These are phyloP conservation scores for Drosophila orosa DNA, from an alignment of 1,140 invertebrate genomes.

Conservation along the genomic window DNA sequence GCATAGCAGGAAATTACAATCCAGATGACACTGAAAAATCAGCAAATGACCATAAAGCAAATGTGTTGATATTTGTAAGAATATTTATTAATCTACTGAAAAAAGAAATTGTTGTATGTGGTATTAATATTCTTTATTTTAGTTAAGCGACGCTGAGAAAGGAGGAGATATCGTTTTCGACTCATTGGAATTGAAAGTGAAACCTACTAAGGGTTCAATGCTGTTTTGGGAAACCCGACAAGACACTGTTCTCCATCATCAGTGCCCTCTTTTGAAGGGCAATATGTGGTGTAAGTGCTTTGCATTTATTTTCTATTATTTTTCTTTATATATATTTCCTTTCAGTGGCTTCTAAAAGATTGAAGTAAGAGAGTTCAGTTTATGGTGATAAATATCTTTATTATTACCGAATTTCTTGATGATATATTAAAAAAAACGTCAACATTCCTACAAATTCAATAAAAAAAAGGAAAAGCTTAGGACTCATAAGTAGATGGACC, in stretches of 20 bases:
- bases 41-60: not conserved
- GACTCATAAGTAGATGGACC: not conserved
- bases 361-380: slow-evolving; percentile 4
- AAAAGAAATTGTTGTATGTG: not conserved
- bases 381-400: not conserved
- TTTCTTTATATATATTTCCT: not conserved
- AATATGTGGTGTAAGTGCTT: slow-evolving; percentile 35
- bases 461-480: not conserved
- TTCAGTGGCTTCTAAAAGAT: slow-evolving; percentile 26
- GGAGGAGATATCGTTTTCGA: slow-evolving; percentile 32
- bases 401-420: not conserved
- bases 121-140: not conserved
- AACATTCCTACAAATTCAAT: accelerated
- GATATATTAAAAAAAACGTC: not conserved
- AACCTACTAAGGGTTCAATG: slow-evolving; percentile 19
- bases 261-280: slow-evolving; percentile 23
- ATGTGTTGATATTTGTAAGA: slow-evolving; percentile 25
- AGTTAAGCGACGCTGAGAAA: slow-evolving; percentile 11
- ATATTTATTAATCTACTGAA: not conserved
- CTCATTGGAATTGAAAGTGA: not conserved
- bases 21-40: slow-evolving; percentile 7
- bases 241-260: slow-evolving; percentile 5
- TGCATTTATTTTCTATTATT: not conserved
- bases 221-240: slow-evolving; percentile 10
- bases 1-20: slow-evolving; percentile 28